Evolutionary conservation across 1,140 invertebrate genomes (phyloP).

Genomic region (Drosophila malerkotliana): DNA sequence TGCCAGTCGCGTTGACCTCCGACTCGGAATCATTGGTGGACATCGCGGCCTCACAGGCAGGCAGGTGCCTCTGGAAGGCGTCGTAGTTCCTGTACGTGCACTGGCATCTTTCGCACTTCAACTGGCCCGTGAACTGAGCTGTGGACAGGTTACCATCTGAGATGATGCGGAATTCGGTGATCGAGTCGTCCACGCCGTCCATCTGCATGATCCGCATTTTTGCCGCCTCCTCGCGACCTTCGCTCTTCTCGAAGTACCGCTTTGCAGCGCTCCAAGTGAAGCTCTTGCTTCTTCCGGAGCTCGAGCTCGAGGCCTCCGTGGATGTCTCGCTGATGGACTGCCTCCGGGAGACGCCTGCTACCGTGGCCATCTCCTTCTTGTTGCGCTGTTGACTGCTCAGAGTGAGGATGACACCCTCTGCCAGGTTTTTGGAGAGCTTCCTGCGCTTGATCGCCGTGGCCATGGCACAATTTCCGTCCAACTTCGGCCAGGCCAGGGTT

Average conservation of each 20-base stretch:
- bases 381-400: slow-evolving; percentile 78
- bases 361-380: slow-evolving; percentile 72
- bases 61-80: slow-evolving; percentile 93
- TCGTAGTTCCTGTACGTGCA: slow-evolving; percentile 94
- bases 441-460: slow-evolving; percentile 87
- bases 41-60: slow-evolving; percentile 88
- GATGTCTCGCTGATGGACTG: slow-evolving; percentile 55
- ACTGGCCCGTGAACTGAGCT: slow-evolving; percentile 87
- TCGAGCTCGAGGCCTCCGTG: slow-evolving; percentile 23
- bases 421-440: slow-evolving; percentile 85
- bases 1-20: slow-evolving; percentile 67
- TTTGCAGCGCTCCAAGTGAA: slow-evolving; percentile 84
- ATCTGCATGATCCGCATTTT: slow-evolving; percentile 87
- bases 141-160: slow-evolving; percentile 70
- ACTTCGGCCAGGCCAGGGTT: slow-evolving; percentile 85
- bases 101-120: slow-evolving; percentile 94
- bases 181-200: slow-evolving; percentile 90
- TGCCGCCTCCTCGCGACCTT: slow-evolving; percentile 85
- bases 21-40: slow-evolving; percentile 91
- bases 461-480: slow-evolving; percentile 86
- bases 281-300: slow-evolving; percentile 65
- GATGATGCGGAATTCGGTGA: slow-evolving; percentile 83
- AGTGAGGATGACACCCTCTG: slow-evolving; percentile 85
- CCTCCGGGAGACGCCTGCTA: slow-evolving; percentile 60
- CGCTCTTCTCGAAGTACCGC: slow-evolving; percentile 70